phyloP scores from a whole-genome alignment of 92 coral and sea anemone genomes.

The Palythoa heliodiscus region DNA sequence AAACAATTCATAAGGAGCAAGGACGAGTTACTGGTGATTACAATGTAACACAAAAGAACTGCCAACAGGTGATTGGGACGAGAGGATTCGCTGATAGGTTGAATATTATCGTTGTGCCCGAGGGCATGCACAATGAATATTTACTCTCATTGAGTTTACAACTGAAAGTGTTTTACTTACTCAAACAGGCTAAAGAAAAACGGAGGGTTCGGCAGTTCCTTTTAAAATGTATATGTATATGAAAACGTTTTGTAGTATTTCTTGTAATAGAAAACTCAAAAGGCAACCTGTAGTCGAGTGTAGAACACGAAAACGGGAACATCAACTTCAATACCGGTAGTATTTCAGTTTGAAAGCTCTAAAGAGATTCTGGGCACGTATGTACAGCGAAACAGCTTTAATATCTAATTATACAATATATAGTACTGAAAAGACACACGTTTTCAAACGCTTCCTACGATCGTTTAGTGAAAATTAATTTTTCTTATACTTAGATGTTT shows the following conservation, averaged over 20 bases:
- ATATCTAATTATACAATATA: background rate
- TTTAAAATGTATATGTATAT: background rate
- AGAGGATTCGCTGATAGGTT: background rate
- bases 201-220: background rate
- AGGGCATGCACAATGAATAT: conserved; percentile 4
- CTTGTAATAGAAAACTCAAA: background rate
- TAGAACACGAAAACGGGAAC: background rate
- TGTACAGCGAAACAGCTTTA: background rate
- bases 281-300: background rate
- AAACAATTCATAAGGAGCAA: background rate
- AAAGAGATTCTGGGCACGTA: background rate
- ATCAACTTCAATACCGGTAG: background rate
- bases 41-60: background rate
- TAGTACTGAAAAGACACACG: background rate
- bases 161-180: background rate
- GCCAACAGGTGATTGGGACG: conserved; percentile 7
- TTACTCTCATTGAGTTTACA: background rate
- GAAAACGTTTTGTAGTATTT: background rate
- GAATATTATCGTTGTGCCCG: background rate
- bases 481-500: background rate
- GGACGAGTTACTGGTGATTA: background rate
- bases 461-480: background rate
- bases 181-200: background rate
- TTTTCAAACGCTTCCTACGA: background rate
- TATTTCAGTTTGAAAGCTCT: background rate